A percentile compares a stretch with the other conserved stretches of the same genome.
Conservation (phyloP, 2,797 vertebrate genomes). For the Gymnothorax javanicus region DNA sequence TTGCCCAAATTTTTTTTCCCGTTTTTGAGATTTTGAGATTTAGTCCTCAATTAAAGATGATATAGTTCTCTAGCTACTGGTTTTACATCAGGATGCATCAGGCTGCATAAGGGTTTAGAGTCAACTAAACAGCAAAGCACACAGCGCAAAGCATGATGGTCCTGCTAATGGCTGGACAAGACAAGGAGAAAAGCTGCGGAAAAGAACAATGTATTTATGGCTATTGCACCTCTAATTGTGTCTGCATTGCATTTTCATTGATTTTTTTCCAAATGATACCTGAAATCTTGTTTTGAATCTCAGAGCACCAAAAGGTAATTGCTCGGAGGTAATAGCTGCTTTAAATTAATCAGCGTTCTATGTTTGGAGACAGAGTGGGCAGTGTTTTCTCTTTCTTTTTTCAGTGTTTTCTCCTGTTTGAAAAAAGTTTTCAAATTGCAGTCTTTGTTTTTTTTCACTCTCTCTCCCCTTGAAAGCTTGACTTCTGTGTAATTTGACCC, state of each 20-base stretch:
- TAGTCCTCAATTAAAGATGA: conserved; percentile 1
- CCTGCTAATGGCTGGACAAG: not conserved
- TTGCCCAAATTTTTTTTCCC: conserved; percentile 43
- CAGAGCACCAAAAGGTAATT: conserved; percentile 9
- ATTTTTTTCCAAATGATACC: conserved; percentile 15
- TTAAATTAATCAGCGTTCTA: conserved; percentile 19
- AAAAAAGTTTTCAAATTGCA: not conserved
- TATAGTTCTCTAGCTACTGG: not conserved
- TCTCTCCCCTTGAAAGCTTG: not conserved
- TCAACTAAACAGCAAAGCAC: too few species aligned
- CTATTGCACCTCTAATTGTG: not conserved
- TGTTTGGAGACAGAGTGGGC: conserved; percentile 19
- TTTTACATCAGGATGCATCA: not conserved
- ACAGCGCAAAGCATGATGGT: not conserved
- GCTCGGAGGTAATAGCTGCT: conserved; percentile 22
- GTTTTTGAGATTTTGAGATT: not conserved
- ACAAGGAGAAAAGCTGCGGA: not conserved
- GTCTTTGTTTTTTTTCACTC: not conserved
- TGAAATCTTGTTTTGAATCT: conserved; percentile 26
- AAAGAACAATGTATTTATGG: not conserved
- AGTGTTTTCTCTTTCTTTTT: not conserved
- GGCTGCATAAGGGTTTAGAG: not conserved
- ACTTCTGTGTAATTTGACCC: not conserved
- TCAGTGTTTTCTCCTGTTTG: not conserved
- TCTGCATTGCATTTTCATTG: conserved; percentile 17